phyloP scores from a whole-genome alignment of 1,140 invertebrate species.

The Kradibia gibbosae region DNA sequence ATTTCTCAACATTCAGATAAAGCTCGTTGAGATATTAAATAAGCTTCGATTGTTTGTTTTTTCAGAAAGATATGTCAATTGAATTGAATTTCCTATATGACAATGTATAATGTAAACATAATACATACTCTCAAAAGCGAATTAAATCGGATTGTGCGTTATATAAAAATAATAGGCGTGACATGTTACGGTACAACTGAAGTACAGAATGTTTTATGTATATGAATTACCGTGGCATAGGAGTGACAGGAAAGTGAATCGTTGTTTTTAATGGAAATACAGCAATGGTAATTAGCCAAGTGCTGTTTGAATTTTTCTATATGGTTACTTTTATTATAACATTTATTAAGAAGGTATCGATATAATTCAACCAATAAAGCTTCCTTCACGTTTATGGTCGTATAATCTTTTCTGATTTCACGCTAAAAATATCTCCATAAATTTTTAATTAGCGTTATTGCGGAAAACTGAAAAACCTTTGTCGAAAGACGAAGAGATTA shows the following conservation, averaged over 20 bases:
- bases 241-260: constrained; percentile 29
- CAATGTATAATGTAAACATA: constrained; percentile 8
- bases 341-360: not conserved
- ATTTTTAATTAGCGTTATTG: not conserved
- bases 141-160: not conserved
- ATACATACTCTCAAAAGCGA: not conserved
- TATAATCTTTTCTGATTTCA: not conserved
- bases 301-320: not conserved
- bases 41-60: not conserved
- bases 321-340: not conserved
- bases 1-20: not conserved
- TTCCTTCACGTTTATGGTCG: not conserved
- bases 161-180: constrained; percentile 8
- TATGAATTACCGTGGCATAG: not conserved
- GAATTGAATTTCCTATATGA: not conserved
- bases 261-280: constrained; percentile 25
- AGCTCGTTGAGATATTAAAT: not conserved
- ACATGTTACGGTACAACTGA: constrained; percentile 25
- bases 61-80: not conserved
- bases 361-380: not conserved
- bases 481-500: not conserved
- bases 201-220: constrained; percentile 23
- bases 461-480: not conserved
- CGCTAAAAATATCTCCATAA: not conserved
- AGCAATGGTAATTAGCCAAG: constrained; percentile 31